Percentiles rank a stretch among this genome's conserved stretches.
Conservation (phyloP, 2,797 vertebrate genomes). For the Xiphophorus birchmanni region DNA sequence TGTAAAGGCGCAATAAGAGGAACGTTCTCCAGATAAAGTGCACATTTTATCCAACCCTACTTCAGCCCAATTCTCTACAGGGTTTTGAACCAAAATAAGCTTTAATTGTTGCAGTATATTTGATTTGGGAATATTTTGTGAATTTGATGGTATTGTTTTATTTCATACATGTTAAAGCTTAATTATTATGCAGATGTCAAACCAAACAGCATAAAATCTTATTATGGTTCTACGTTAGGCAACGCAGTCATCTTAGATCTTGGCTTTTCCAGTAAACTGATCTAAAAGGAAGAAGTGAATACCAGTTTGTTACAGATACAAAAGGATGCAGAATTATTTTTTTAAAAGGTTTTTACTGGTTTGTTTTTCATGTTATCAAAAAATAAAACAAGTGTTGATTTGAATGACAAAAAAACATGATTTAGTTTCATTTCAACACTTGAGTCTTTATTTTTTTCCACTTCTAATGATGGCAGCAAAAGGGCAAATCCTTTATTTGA, state of each 20-base stretch:
- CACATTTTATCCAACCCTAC: not conserved
- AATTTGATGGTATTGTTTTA: not conserved
- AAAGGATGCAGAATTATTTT: constrained; percentile 15
- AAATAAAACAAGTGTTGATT: constrained; percentile 22
- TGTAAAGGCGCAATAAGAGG: not conserved
- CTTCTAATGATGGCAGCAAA: constrained; percentile 27
- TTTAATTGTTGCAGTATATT: not conserved
- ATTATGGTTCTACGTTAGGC: not conserved
- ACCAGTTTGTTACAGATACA: not conserved
- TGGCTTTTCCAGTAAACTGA: not conserved
- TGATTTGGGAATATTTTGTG: not conserved
- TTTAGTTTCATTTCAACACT: constrained; percentile 26
- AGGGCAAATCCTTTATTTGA: constrained; percentile 33
- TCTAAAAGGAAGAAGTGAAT: not conserved
- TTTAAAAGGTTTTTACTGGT: constrained; percentile 20
- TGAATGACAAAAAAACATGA: constrained; percentile 28
- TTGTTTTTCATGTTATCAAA: constrained; percentile 13
- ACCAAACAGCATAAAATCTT: not conserved
- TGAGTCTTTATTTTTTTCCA: constrained; percentile 17
- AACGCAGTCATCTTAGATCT: not conserved
- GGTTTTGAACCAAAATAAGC: not conserved
- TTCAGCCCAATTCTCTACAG: not conserved
- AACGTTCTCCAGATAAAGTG: not conserved
- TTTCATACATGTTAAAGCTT: not conserved
- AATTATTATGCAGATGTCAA: not conserved